Evolutionary conservation across 2,113 vertebrate genomes (phyloP).

Genomic region (Megaptera novaeangliae): DNA sequence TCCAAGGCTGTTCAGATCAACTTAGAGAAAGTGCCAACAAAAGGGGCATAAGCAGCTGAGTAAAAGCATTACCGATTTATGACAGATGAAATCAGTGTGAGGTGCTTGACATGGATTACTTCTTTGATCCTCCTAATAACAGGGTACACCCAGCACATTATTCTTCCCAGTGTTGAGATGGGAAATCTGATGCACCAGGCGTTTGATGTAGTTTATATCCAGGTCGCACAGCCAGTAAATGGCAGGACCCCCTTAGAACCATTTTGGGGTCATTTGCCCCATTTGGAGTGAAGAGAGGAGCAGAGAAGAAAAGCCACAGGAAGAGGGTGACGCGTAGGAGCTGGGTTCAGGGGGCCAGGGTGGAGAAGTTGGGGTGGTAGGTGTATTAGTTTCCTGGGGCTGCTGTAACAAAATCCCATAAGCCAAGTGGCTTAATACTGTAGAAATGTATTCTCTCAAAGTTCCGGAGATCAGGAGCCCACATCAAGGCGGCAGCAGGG

Average conservation of each 20-base stretch:
- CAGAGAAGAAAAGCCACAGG: neutral
- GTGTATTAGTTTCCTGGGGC: fast-evolving
- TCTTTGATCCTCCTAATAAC: neutral
- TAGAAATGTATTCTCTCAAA: neutral
- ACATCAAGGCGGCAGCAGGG: neutral
- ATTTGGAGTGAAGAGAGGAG: neutral
- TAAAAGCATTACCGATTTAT: neutral
- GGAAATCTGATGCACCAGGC: neutral
- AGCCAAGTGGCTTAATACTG: fast-evolving
- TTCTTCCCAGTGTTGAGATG: neutral
- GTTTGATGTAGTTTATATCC: neutral
- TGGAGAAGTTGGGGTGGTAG: neutral
- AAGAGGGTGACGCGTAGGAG: neutral
- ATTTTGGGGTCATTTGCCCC: neutral
- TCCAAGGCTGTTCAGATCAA: neutral
- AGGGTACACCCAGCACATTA: neutral
- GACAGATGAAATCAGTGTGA: neutral
- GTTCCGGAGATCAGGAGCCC: neutral
- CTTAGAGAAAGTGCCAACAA: neutral
- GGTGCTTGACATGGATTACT: neutral
- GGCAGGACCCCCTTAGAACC: neutral
- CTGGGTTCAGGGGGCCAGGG: neutral
- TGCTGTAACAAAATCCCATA: neutral
- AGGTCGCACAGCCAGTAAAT: neutral
- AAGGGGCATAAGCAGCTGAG: neutral